Conservation (phyloP, 2,888 invertebrate species). For the Hyppa rectilinea region DNA sequence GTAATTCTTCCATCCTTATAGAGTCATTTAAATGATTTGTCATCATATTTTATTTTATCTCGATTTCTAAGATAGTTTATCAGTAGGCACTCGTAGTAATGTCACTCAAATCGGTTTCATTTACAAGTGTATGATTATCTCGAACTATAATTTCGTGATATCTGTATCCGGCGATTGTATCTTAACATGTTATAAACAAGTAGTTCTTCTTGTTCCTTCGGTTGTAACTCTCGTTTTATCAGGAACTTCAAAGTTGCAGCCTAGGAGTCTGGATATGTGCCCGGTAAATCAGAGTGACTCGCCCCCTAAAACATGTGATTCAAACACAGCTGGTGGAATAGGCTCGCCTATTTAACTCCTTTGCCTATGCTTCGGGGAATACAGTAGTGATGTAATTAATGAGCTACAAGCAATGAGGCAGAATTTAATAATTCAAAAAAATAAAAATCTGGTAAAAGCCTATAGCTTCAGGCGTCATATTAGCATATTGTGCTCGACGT, state of each 20-base stretch:
- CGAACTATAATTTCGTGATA: conserved; percentile 14
- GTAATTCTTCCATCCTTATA: background rate
- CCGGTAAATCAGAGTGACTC: background rate
- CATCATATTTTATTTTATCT: conserved; percentile 29
- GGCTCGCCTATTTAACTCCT: background rate
- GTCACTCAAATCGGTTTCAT: conserved; percentile 42
- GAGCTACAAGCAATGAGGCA: background rate
- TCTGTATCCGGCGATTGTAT: conserved; percentile 11
- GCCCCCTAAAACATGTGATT: background rate
- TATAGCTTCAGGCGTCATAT: background rate
- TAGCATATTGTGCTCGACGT: background rate
- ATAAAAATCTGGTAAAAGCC: background rate
- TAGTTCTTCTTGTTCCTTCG: background rate
- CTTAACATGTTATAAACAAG: background rate
- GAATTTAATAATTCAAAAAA: background rate
- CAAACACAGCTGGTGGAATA: background rate
- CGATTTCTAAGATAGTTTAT: conserved; percentile 39
- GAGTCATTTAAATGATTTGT: background rate
- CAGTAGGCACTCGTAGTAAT: conserved; percentile 47
- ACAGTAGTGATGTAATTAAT: background rate
- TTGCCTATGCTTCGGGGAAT: background rate
- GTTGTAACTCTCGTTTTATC: background rate
- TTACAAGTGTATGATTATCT: conserved; percentile 48
- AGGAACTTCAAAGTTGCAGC: background rate
- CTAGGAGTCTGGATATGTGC: background rate